A percentile compares a stretch with the other conserved stretches of the same genome.
Conservation (phyloP, 2,888 invertebrate species). For the Griposia aprilina region DNA sequence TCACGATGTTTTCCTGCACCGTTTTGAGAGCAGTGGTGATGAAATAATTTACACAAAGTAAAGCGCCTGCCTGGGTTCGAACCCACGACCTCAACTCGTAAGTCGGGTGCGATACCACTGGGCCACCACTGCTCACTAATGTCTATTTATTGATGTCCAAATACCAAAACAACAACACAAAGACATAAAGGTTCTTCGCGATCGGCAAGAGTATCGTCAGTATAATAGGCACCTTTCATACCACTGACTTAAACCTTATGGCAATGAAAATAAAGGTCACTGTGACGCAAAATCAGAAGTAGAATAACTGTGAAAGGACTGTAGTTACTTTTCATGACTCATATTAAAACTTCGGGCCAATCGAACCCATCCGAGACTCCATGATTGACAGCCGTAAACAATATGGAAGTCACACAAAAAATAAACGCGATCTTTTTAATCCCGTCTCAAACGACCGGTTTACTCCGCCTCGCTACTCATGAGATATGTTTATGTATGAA, state of each 20-base stretch:
- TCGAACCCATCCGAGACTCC: background rate
- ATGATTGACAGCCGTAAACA: background rate
- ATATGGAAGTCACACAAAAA: background rate
- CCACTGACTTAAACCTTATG: background rate
- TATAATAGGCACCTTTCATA: background rate
- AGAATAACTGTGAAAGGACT: background rate
- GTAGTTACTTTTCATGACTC: background rate
- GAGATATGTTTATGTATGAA: slow-evolving; percentile 52
- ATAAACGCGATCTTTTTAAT: slow-evolving; percentile 29
- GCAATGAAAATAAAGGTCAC: background rate
- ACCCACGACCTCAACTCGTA: too few relatives aligned
- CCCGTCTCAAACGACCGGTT: slow-evolving; percentile 10
- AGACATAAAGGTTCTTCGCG: too few relatives aligned
- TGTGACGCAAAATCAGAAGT: background rate
- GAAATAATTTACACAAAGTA: too few relatives aligned
- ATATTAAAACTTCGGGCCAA: background rate
- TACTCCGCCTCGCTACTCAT: slow-evolving; percentile 25
- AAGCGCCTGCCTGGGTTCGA: too few relatives aligned
- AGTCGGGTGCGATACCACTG: too few relatives aligned
- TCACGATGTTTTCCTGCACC: too few relatives aligned
- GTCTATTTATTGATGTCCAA: too few relatives aligned
- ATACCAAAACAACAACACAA: too few relatives aligned
- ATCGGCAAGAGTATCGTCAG: background rate
- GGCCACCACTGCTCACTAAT: too few relatives aligned
- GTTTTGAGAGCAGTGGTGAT: too few relatives aligned